Evolutionary conservation across 1,140 invertebrate species (phyloP).

Genomic region (Drosophila arawakana): DNA sequence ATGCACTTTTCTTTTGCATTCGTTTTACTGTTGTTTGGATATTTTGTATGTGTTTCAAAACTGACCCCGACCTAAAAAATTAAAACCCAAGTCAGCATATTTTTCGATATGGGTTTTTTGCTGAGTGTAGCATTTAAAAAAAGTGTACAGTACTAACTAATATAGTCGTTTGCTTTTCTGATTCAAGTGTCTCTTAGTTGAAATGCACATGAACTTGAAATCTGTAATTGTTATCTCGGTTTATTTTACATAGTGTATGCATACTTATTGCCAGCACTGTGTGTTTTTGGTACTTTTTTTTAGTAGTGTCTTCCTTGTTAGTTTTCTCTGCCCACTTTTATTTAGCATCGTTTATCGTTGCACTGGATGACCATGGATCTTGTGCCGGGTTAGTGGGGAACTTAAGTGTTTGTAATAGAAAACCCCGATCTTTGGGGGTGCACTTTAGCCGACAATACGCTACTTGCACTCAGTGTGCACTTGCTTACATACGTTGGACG

Average conservation of each 20-base stretch:
- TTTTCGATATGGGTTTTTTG: constrained; percentile 1
- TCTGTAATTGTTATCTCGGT: constrained; percentile 53
- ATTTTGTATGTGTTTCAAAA: not conserved
- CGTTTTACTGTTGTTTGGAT: not conserved
- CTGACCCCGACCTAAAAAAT: constrained; percentile 31
- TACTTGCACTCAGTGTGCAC: constrained; percentile 19
- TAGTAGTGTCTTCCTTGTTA: constrained; percentile 21
- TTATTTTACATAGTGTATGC: constrained; percentile 1
- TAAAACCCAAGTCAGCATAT: constrained; percentile 16
- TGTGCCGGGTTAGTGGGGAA: constrained; percentile 5
- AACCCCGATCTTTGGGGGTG: constrained; percentile 25
- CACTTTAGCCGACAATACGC: constrained; percentile 2
- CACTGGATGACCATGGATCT: constrained; percentile 17
- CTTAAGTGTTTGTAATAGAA: constrained; percentile 38
- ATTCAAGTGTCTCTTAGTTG: constrained; percentile 48
- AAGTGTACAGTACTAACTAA: constrained; percentile 10
- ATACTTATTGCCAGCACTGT: not conserved
- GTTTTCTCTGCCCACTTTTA: constrained; percentile 17
- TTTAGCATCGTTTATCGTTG: constrained; percentile 25
- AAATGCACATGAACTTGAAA: constrained; percentile 75
- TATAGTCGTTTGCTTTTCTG: constrained; percentile 4
- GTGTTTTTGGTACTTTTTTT: constrained; percentile 24
- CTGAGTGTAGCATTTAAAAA: constrained; percentile 29
- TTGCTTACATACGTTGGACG: not conserved
- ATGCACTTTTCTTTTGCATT: not conserved